Percentiles rank a stretch among this genome's conserved stretches.
Evolutionary conservation across 2,113 vertebrate genomes (phyloP).

Genomic region (Macrotus californicus): DNA sequence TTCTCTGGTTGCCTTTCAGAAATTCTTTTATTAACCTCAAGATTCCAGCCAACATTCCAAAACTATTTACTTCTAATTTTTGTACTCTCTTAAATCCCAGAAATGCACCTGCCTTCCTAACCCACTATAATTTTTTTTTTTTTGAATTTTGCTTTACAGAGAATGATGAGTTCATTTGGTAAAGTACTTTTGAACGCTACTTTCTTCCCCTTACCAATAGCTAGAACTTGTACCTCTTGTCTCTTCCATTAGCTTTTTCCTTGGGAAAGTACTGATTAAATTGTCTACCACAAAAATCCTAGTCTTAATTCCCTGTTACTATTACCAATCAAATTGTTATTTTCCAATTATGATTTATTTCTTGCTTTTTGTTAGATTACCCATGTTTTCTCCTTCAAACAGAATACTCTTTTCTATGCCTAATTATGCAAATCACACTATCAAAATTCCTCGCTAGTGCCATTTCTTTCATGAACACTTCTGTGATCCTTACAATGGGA

Average conservation of each 20-base stretch:
- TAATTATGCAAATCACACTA: neutral
- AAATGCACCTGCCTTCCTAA: neutral
- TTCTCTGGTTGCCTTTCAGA: neutral
- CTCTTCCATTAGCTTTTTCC: neutral
- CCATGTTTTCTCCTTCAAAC: neutral
- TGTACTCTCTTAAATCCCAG: neutral
- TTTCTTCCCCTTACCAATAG: neutral
- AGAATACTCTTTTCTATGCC: neutral
- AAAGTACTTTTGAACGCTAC: neutral
- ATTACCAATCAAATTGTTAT: neutral
- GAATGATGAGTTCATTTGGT: neutral
- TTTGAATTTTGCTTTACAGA: neutral
- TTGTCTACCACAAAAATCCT: neutral
- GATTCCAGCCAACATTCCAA: neutral
- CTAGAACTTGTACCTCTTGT: neutral
- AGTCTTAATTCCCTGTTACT: neutral
- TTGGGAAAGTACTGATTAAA: neutral
- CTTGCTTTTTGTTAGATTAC: neutral
- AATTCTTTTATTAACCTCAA: neutral
- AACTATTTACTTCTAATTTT: neutral
- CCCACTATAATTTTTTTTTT: neutral
- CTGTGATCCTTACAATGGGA: neutral
- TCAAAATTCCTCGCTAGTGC: neutral
- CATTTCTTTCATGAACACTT: neutral
- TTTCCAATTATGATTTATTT: neutral